Evolutionary conservation across 2,888 invertebrate genomes (phyloP), one percentile per base, ranked within the genome.

Genomic region (Pyralis farinalis): DNA sequence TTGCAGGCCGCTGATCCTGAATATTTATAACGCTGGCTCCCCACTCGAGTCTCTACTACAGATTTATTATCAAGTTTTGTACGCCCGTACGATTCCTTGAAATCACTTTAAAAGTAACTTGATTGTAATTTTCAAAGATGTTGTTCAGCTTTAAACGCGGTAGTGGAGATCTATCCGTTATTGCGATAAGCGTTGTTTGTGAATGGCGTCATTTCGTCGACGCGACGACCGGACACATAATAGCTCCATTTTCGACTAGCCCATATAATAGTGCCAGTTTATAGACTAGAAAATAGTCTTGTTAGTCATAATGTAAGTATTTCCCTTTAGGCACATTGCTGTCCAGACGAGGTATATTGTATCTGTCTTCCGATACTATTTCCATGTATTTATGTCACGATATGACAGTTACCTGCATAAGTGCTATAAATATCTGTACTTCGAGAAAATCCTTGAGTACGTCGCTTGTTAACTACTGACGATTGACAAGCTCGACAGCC

Each of bases 21-120:
- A 82, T 80, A 80, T 79, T 80, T 75, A 80, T 78, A 70, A 71
- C 64, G 51, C 50, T 46, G 56, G 57, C 57, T 62, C 57, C 55
- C 51, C 52, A 49, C 2, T 16, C 48, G 47, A 53, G 52, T 51
- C 47, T 39, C 50, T 58, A 60, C 63, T 58, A 46, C 55, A 58
- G 64, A 71, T 69, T 75, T 73, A 71, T 71, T 67, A 69, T 65
- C 58, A 56, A 67, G 55, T 64, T 65, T 59, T 52, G 53, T 58
- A 58, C 51, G 49, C 38, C 51, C 47, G 44, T 43, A 30, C n/a
- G 48, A 50, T 53, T 52, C 38, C 31, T 41, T 49, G 46, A 49
- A 66, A 63, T 67, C 53, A 54, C 59, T 62, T 64, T 55, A 52
- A 52, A 53, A 56, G 47, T 52, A 44, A 56, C 51, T 55, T 42